Conservation (phyloP, 2,113 vertebrate species). For the Dissostichus mawsoni region DNA sequence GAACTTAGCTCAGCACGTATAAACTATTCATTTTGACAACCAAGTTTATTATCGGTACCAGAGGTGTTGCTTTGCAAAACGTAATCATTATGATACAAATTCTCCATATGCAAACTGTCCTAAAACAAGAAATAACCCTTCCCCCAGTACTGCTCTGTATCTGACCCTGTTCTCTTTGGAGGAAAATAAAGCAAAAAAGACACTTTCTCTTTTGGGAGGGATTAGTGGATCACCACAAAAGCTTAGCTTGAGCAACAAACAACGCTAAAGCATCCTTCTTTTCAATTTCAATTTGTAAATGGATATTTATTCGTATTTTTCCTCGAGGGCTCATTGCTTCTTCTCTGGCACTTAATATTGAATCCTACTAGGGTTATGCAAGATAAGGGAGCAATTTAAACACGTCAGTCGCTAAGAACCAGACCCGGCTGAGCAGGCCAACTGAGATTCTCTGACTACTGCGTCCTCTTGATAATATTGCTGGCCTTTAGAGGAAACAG, state of each 20-base stretch:
- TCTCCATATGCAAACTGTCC: background rate
- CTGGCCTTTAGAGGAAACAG: slow-evolving; percentile 11
- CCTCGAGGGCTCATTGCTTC: background rate
- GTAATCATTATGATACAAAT: too few relatives aligned
- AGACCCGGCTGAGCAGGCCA: background rate
- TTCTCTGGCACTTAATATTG: background rate
- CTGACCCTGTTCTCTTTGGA: background rate
- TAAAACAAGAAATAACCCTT: background rate
- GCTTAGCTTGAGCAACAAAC: background rate
- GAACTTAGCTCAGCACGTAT: background rate
- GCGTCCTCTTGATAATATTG: background rate
- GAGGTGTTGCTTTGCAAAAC: background rate
- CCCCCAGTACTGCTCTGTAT: slow-evolving; percentile 7
- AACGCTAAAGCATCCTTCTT: background rate
- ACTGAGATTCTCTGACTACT: background rate
- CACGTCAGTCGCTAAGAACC: slow-evolving; percentile 8
- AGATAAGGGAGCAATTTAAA: slow-evolving; percentile 14
- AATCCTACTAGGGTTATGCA: slow-evolving; percentile 9
- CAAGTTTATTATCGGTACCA: background rate
- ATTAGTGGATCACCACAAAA: slow-evolving; percentile 21
- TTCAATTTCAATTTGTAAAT: background rate
- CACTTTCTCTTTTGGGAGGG: background rate
- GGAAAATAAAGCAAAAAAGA: background rate
- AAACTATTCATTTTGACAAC: too few relatives aligned
- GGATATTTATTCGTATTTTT: background rate